Base-by-base conservation (phyloP, 2,113 vertebrate genomes). In the Fulmarus glacialis region DNA sequence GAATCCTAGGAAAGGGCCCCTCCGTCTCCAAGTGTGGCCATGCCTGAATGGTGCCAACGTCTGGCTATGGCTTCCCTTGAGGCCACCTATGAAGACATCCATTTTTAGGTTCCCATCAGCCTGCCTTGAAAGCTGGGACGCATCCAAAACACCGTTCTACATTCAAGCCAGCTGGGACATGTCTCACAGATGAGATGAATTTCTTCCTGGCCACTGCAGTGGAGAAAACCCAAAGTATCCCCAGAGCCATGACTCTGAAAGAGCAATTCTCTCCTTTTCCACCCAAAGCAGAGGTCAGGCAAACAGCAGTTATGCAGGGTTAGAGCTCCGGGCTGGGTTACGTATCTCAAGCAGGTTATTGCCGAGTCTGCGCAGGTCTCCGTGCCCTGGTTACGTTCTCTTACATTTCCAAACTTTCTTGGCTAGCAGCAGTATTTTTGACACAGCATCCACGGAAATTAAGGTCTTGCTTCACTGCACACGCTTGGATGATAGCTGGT, bases 351-450 rank as follows among this genome's bases (percentile, higher is more conserved):
- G 74, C 82, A 93, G 81, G 73, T 94, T 86, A n/a, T 86, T 85
- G 81, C 27, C 1, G 32, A 68, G 29, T 11, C 30, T 40, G 30
- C 1, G 4, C 22, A 34, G 68, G 15, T 72, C 27, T 77, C 56
- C 0, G 1, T 80, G 70, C 60, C 36, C 64, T 58, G 56, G 30
- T 91, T 53, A 42, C 0, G 0, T 23, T 88, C 40, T 60, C 30
- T 40, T 45, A 55, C 12, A 8, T 72, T 67, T 75, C 71, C 78
- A 77, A 66, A 68, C 48, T 32, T 77, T 29, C 82, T 94, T 87
- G 53, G 79, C 88, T 45, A 34, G 59, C 42, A 67, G 71, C 50
- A 66, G 12, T 8, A 15, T 60, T 73, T 86, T 55, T 77, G 79
- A 64, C 94, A 90, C 6, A 20, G 15, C 75, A 80, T 63, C 75